Percentiles rank a stretch among this genome's conserved stretches.
Evolutionary conservation across 35 echinoderm and acorn worm species (phyloP).

Genomic region (Heliocidaris erythrogramma): DNA sequence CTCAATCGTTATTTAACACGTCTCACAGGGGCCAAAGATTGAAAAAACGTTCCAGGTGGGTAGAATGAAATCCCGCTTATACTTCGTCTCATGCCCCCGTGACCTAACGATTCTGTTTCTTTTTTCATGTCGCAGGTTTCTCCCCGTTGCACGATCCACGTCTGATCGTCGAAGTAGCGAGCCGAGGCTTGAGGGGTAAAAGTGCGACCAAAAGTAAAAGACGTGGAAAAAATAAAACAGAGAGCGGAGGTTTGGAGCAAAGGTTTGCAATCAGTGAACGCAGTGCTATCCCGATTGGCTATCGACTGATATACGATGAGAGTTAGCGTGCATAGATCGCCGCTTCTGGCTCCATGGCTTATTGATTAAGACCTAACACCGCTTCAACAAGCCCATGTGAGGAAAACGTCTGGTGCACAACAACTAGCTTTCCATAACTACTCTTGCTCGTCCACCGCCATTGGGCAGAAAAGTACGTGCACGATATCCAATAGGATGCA

Average conservation of each 20-base stretch:
- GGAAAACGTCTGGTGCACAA: slow-evolving; percentile 30
- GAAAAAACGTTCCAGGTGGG: background rate
- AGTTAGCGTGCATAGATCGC: slow-evolving; percentile 21
- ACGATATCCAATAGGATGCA: slow-evolving; percentile 24
- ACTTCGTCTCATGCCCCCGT: background rate
- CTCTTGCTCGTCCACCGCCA: background rate
- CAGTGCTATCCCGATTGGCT: background rate
- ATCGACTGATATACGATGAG: slow-evolving; percentile 45
- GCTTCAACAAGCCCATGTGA: background rate
- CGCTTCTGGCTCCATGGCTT: slow-evolving; percentile 27
- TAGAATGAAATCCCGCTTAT: background rate
- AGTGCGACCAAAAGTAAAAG: background rate
- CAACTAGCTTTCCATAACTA: slow-evolving; percentile 9
- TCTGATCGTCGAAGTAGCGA: background rate
- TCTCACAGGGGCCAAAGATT: background rate
- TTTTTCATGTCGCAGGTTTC: slow-evolving; percentile 41
- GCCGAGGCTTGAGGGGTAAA: background rate
- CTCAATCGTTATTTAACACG: background rate
- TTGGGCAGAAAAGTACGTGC: slow-evolving; percentile 20
- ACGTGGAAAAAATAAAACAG: background rate
- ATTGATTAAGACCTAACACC: slow-evolving; percentile 30
- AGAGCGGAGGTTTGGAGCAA: background rate
- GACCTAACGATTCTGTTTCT: slow-evolving; percentile 42
- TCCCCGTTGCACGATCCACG: background rate
- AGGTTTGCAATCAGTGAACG: background rate